These are phyloP conservation scores for Arvicola amphibius DNA, from an alignment of 2,797 vertebrate genomes.

Conservation along the genomic window DNA sequence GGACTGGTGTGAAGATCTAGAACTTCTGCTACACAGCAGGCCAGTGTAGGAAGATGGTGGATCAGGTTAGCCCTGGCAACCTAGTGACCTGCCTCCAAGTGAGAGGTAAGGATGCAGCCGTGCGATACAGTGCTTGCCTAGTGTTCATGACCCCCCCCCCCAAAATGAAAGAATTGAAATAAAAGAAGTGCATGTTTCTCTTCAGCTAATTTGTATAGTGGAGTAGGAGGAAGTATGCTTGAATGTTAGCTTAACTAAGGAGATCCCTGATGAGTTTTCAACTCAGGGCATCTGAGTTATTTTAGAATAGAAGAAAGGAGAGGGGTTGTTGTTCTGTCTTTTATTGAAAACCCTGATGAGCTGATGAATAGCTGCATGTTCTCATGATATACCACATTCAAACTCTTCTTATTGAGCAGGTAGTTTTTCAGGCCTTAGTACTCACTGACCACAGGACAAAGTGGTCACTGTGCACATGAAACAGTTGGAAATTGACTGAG, in stretches of 20 bases:
- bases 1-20: too few species aligned
- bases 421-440: background rate
- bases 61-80: background rate
- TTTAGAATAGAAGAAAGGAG: conserved; percentile 7
- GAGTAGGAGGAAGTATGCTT: conserved; percentile 16
- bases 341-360: background rate
- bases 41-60: background rate
- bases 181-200: background rate
- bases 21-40: background rate
- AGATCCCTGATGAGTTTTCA: background rate
- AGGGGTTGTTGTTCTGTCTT: background rate
- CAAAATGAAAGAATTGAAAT: background rate
- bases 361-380: too few species aligned
- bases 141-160: background rate
- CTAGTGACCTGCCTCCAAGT: background rate
- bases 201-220: background rate
- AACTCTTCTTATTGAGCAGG: background rate
- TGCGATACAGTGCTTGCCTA: background rate
- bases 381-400: background rate
- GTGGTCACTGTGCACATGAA: rapidly evolving
- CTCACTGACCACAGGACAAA: background rate
- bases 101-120: background rate
- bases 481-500: background rate
- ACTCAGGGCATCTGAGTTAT: background rate
- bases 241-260: background rate